Evolutionary conservation across 1,140 invertebrate genomes (phyloP), one percentile per base, ranked within the genome.

Genomic region (Episyrphus balteatus): DNA sequence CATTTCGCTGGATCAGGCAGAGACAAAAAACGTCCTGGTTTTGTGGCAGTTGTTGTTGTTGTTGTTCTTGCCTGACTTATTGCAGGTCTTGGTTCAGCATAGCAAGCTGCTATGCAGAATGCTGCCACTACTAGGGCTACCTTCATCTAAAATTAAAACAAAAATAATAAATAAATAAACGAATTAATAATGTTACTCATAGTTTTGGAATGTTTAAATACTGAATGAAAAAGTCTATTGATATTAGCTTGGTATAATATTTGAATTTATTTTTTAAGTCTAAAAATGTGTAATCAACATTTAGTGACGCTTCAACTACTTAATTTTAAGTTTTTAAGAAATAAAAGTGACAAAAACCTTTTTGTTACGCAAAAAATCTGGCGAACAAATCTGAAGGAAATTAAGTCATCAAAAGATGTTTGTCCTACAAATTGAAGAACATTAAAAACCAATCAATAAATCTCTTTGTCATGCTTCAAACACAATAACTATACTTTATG

Each of bases 1-100:
- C 86, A 89, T 74, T 89, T 89, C 58, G 83, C 75, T 50, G 86
- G 76, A 47, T 80, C 73, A 18, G 86, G 86, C 45, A 88, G 75
- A 41, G 85, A 82, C 44, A 89, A 74, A 72, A 88, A 89, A 61
- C 86, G 74, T 59, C 85, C 85, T 33, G 63, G 62, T 52, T 68
- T 66, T 48, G 65, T 68, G 34, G 75, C 59, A 55, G 60, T 60
- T 40, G 57, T 66, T 40, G 59, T 60, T 53, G 59, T 58, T 12
- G 46, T 44, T 47, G 58, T 62, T 61, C 58, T 62, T 55, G 62
- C 63, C 51, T 52, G 53, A 40, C 55, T 55, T 40, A 51, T 51
- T 39, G 50, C 55, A 17, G 64, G 61, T 15, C 13, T 44, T 15
- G 26, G 26, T 49, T 59, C 50, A 51, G 55, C 56, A 46, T 54